Base-by-base conservation (phyloP, 2,888 invertebrate genomes). In the Sphecodes monilicornis region DNA sequence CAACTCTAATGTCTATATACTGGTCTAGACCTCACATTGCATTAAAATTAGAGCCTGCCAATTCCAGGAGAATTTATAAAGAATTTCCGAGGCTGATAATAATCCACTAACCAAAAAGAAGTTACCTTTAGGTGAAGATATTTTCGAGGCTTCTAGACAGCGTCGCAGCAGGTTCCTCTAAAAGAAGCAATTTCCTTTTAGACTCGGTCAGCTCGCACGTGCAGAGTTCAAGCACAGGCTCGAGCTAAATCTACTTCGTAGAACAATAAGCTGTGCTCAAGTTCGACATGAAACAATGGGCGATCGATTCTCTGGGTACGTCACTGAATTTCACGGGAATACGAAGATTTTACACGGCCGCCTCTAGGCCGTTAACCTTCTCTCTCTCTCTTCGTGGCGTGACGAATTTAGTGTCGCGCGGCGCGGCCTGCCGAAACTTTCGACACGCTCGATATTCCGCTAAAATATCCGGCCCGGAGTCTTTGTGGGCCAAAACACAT, bases 401-500 rank as follows among this genome's bases (percentile, higher is more conserved):
- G 78, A 75, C 77, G 78, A 78, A 85, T 81, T 69, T 76, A 71
- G 68, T 76, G 78, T 80, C 57, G 78, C 69, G 22, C 70, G 50
- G 22, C 22, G 8, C 50, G 78, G 76, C 66, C 74, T 70, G 57
- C 70, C 76, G 54, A 75, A 81, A 81, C 77, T 80, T 87, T 84
- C 84, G 80, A 76, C 87, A 79, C 82, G 83, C 60, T 50, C 86
- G 75, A 86, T 86, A 85, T 78, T 82, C 71, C 82, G 57, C 78
- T 74, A 71, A 86, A 86, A 82, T 86, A 85, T 82, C 82, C 57
- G 85, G 75, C 78, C 26, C 66, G 18, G 5, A 60, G 73, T 82
- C 86, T 86, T 86, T 86, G 86, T 86, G 76, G 86, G 71, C 79
- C 84, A 84, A 78, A 87, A 86, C 86, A 82, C 80, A 78, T 81